These are phyloP conservation scores for Semnornis frantzii DNA, from an alignment of 2,113 vertebrate species.

Conservation along the genomic window DNA sequence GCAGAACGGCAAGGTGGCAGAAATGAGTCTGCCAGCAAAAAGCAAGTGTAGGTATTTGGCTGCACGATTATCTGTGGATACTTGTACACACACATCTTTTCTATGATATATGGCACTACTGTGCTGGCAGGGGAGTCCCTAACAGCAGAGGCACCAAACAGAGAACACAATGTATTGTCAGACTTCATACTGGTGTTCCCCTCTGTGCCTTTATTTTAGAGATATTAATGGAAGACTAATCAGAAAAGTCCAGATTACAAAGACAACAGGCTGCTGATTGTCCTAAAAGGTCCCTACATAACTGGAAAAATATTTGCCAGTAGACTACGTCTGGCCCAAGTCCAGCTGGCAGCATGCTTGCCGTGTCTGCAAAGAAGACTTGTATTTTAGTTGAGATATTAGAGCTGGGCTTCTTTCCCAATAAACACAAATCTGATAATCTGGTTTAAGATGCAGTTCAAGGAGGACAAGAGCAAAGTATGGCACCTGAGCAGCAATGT, in stretches of 20 bases:
- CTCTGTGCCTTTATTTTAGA: neutral
- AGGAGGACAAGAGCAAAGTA: neutral
- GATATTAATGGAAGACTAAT: neutral
- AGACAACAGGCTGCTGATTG: neutral
- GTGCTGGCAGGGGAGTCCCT: neutral
- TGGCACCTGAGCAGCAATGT: neutral
- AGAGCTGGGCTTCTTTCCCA: neutral
- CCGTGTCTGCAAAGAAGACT: neutral
- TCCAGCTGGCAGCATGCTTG: neutral
- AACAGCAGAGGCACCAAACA: neutral
- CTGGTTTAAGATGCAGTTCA: neutral
- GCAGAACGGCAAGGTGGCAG: neutral
- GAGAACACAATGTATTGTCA: neutral
- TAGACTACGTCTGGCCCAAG: neutral
- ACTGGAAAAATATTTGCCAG: neutral
- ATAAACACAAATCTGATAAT: neutral
- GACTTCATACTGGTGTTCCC: neutral
- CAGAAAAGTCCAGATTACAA: neutral
- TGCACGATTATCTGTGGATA: neutral
- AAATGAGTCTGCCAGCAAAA: neutral
- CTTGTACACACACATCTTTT: neutral
- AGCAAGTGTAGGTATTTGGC: neutral
- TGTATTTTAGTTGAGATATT: neutral
- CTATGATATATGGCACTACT: neutral
- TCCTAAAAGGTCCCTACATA: neutral